phyloP scores from a whole-genome alignment of 1,140 invertebrate genomes.

The Aphis gossypii region DNA sequence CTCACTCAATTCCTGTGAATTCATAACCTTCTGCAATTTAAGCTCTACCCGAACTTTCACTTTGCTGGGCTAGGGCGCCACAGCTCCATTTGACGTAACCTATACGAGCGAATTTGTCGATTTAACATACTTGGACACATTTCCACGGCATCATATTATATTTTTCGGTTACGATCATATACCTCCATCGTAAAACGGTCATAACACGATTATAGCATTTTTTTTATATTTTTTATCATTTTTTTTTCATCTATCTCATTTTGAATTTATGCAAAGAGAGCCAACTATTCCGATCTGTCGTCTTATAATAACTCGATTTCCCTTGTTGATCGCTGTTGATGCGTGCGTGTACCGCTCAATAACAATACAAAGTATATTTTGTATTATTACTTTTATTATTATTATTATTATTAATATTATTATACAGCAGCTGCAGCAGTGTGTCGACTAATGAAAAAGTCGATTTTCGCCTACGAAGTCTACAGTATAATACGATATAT shows the following conservation, averaged over 20 bases:
- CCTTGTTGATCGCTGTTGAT: background rate
- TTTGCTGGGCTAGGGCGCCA: background rate
- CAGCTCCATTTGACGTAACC: background rate
- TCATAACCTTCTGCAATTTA: background rate
- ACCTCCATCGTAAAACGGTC: background rate
- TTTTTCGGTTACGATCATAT: background rate
- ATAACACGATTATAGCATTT: background rate
- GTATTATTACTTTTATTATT: background rate
- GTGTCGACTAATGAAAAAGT: slow-evolving; percentile 1
- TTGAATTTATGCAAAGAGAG: background rate
- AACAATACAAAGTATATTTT: background rate
- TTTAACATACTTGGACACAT: background rate
- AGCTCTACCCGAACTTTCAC: background rate
- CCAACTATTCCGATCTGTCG: background rate
- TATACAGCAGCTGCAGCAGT: background rate
- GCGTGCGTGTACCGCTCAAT: background rate
- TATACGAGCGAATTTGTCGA: background rate
- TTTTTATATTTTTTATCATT: background rate
- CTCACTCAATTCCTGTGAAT: background rate
- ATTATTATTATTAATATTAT: background rate
- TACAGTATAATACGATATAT: background rate
- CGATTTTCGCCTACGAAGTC: slow-evolving; percentile 6
- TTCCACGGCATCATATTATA: background rate
- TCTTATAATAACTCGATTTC: background rate
- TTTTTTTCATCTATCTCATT: no score